Conservation (phyloP, 2,888 invertebrate species). For the Eilema caniola region DNA sequence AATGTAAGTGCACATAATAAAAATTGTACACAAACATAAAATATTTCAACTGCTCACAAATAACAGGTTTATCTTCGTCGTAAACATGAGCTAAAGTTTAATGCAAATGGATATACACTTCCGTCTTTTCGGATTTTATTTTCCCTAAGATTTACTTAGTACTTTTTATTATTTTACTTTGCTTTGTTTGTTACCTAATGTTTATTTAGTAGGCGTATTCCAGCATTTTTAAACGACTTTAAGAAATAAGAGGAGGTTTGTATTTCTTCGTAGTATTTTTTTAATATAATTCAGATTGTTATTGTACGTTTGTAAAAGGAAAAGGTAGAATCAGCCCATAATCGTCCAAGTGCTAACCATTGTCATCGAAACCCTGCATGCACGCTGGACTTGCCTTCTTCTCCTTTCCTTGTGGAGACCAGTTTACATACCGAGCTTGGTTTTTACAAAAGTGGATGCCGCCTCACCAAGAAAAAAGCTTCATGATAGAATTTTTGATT, state of each 20-base stretch:
- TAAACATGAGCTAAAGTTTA: slow-evolving; percentile 52
- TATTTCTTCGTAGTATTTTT: not conserved
- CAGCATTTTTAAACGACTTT: not conserved
- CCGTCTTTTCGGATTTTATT: slow-evolving; percentile 43
- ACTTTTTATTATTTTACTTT: not conserved
- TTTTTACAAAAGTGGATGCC: too few species aligned
- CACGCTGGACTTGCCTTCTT: too few species aligned
- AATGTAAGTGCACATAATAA: slow-evolving; percentile 47
- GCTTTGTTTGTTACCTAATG: slow-evolving; percentile 5
- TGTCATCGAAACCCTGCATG: too few species aligned
- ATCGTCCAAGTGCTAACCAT: too few species aligned
- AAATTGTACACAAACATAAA: slow-evolving; percentile 53
- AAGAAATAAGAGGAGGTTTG: not conserved
- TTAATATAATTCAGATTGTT: not conserved
- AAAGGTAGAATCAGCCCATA: too few species aligned
- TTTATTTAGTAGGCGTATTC: not conserved
- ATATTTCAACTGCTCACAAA: slow-evolving; percentile 54
- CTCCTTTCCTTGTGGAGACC: too few species aligned
- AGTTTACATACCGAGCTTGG: too few species aligned
- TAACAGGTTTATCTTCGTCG: slow-evolving; percentile 55
- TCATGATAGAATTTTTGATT: too few species aligned
- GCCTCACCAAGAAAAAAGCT: too few species aligned
- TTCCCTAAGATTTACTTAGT: slow-evolving; percentile 34
- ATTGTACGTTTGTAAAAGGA: not conserved
- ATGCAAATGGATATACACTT: slow-evolving; percentile 47